phyloP scores from a whole-genome alignment of 2,113 vertebrate species.

The Ceyx melanurus region DNA sequence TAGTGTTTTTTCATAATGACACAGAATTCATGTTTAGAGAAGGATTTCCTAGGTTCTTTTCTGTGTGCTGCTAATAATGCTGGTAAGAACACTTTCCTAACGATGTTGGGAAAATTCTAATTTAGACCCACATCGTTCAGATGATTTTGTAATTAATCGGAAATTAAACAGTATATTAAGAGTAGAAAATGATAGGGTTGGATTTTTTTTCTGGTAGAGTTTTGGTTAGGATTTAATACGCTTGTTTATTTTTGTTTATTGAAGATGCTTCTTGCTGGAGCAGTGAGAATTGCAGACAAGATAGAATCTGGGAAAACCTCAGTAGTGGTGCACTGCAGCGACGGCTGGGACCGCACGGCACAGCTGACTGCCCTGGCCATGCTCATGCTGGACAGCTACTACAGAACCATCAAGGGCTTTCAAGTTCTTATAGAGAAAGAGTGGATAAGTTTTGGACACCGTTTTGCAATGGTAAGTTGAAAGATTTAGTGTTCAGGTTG shows the following conservation, averaged over 20 bases:
- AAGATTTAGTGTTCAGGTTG: neutral
- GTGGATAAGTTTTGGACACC: slow-evolving; percentile 96
- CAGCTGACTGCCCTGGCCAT: slow-evolving; percentile 94
- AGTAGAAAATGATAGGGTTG: neutral
- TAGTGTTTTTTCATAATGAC: neutral
- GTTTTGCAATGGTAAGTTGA: slow-evolving; percentile 88
- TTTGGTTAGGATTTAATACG: neutral
- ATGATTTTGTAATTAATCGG: neutral
- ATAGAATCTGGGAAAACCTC: slow-evolving; percentile 93
- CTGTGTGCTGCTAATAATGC: neutral
- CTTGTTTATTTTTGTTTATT: slow-evolving; percentile 8
- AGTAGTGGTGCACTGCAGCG: slow-evolving; percentile 95
- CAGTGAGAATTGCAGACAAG: slow-evolving; percentile 90
- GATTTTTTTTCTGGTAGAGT: neutral
- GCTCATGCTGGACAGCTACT: slow-evolving; percentile 95
- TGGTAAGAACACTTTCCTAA: neutral
- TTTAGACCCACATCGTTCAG: neutral
- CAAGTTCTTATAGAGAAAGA: slow-evolving; percentile 95
- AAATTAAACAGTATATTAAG: neutral
- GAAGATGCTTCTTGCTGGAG: slow-evolving; percentile 88
- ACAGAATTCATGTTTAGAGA: neutral
- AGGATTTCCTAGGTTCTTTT: neutral
- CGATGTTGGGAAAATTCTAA: neutral
- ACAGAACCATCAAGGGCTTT: slow-evolving; percentile 92
- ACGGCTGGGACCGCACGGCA: slow-evolving; percentile 94